phyloP scores from a whole-genome alignment of 2,113 vertebrate genomes.

The Pavo muticus region DNA sequence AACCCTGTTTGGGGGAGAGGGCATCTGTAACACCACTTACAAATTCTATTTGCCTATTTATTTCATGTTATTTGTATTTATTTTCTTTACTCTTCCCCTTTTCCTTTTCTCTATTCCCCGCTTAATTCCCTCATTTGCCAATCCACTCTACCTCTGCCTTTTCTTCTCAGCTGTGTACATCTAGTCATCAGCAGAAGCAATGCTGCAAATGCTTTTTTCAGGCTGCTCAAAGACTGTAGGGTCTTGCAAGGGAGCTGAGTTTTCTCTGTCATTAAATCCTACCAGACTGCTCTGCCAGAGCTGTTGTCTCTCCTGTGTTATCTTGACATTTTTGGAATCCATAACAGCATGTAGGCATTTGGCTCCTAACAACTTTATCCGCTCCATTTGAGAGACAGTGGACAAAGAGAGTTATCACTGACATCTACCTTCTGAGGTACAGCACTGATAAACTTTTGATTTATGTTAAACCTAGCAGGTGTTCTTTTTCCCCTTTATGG shows the following conservation, averaged over 20 bases:
- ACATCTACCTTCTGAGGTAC: neutral
- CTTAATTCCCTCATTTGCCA: neutral
- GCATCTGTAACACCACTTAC: neutral
- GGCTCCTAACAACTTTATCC: neutral
- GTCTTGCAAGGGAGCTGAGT: neutral
- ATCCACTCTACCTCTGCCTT: accelerated
- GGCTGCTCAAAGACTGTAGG: neutral
- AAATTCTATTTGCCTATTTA: neutral
- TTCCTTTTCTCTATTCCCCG: neutral
- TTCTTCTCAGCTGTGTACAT: neutral
- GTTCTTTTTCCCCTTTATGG: neutral
- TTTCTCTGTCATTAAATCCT: neutral
- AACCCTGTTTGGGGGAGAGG: accelerated
- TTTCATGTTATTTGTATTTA: neutral
- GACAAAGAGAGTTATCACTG: neutral
- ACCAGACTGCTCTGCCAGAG: neutral
- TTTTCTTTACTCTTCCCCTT: neutral
- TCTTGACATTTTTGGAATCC: neutral
- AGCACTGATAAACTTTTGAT: neutral
- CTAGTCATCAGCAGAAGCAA: neutral
- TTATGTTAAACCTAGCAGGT: neutral
- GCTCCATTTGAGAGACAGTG: neutral
- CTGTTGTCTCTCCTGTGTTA: neutral
- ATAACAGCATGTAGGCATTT: neutral
- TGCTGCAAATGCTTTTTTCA: neutral